A percentile compares a stretch with the other conserved stretches of the same genome.
These are phyloP conservation scores for Paratilapia polleni DNA, from an alignment of 2,113 vertebrate genomes.

Conservation along the genomic window DNA sequence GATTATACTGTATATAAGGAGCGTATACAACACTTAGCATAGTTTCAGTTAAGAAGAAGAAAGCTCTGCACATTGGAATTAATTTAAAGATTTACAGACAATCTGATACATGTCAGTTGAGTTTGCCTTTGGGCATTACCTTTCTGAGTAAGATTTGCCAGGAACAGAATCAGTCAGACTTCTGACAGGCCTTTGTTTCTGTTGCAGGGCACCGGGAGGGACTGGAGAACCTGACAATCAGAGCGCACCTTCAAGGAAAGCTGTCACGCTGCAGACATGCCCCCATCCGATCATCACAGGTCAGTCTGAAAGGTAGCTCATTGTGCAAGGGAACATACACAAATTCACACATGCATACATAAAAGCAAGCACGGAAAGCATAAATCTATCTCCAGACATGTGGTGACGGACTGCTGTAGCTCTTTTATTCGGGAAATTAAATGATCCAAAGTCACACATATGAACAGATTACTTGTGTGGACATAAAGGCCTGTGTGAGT, in stretches of 20 bases:
- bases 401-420: background rate
- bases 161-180: background rate
- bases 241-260: constrained; percentile 34
- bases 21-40: background rate
- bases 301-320: constrained; percentile 62
- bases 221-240: constrained; percentile 18
- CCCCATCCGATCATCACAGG: constrained; percentile 86
- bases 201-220: constrained; percentile 49
- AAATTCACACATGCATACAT: background rate
- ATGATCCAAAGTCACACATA: background rate
- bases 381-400: background rate
- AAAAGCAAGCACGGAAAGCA: background rate
- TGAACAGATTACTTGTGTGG: background rate
- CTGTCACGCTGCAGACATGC: constrained; percentile 35
- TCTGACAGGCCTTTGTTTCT: constrained; percentile 24
- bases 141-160: constrained; percentile 4
- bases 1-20: background rate
- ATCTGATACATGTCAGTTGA: background rate
- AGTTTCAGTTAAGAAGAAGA: constrained; percentile 1
- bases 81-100: constrained; percentile 1
- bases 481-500: background rate
- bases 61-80: background rate
- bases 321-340: background rate
- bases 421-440: background rate
- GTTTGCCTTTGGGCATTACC: background rate